Base-by-base conservation (phyloP, 1,140 invertebrate species). In the Antheraea pernyi region DNA sequence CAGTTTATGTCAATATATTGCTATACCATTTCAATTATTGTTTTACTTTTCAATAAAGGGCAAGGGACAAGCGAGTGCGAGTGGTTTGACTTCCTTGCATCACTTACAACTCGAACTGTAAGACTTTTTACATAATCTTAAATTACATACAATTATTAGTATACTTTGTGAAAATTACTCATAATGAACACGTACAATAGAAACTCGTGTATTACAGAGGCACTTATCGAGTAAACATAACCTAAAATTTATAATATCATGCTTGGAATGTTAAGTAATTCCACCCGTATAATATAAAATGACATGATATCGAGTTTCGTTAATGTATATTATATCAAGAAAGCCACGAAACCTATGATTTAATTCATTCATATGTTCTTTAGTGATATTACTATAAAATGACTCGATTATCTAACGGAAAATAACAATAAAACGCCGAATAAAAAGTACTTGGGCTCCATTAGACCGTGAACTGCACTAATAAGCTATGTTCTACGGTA, bases 391-490 rank as follows among this genome's bases (percentile, higher is more conserved):
- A 39, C 67, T 67, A 66, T 59, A 59, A 64, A 72, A 66, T 67
- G 62, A 67, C 67, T 72, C 66, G 62, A 70, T 74, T 68, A 74
- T 70, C 65, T 39, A 69, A 64, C 64, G 42, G 69, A 69, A 73
- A 76, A 74, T 36, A 69, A 67, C 67, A 69, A 75, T 69, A 69
- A 73, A 65, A 70, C 70, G 61, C 48, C 53, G 66, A 69, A 74
- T 46, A 84, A 80, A 84, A 82, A 69, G 16, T 63, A 71, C 72
- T 72, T 75, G 62, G 59, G 75, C 73, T 70, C 73, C 75, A 84
- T 84, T 81, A 80, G 75, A 82, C 62, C 68, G 73, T 71, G 75
- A 75, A 78, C 70, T 71, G 62, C 74, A 76, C 77, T 81, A 86
- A 82, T 85, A 82, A 79, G 74, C 73, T 75, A 71, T 79, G 58